Evolutionary conservation across 92 coral and sea anemone species (phyloP).

Genomic region (Virgularia gustaviana): DNA sequence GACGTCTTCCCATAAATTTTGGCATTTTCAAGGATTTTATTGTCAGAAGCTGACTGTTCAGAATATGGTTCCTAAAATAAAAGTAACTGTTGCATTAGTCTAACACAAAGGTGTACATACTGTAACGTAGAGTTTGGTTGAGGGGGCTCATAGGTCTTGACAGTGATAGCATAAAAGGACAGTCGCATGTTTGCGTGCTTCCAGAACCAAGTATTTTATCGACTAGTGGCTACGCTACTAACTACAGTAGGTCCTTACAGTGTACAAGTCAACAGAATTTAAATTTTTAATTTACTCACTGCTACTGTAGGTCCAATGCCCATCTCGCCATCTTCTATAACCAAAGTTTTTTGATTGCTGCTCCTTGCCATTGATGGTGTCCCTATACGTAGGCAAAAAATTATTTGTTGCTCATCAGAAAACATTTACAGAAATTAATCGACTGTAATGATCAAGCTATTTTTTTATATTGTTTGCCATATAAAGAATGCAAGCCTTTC

Average conservation of each 20-base stretch:
- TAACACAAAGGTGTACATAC: neutral
- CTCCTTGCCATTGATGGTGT: neutral
- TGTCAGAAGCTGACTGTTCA: conserved; percentile 8
- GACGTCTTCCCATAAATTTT: neutral
- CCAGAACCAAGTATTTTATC: too few relatives aligned
- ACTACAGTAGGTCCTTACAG: neutral
- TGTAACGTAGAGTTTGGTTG: neutral
- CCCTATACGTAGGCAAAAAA: too few relatives aligned
- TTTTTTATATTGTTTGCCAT: too few relatives aligned
- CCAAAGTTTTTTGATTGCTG: conserved; percentile 4
- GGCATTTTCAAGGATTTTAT: neutral
- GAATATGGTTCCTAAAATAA: neutral
- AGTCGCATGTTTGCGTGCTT: neutral
- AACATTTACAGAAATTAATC: too few relatives aligned
- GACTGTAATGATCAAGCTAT: too few relatives aligned
- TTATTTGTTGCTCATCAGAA: too few relatives aligned
- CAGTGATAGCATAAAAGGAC: neutral
- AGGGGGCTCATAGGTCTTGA: neutral
- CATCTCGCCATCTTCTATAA: conserved; percentile 1
- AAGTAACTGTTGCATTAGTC: neutral
- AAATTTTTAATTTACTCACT: neutral
- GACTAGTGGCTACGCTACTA: too few relatives aligned
- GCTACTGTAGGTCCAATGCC: neutral
- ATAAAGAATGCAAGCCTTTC: too few relatives aligned
- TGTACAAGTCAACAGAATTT: neutral